Evolutionary conservation across 2,113 vertebrate genomes (phyloP), one percentile per base, ranked within the genome.

Genomic region (Rynchops niger): DNA sequence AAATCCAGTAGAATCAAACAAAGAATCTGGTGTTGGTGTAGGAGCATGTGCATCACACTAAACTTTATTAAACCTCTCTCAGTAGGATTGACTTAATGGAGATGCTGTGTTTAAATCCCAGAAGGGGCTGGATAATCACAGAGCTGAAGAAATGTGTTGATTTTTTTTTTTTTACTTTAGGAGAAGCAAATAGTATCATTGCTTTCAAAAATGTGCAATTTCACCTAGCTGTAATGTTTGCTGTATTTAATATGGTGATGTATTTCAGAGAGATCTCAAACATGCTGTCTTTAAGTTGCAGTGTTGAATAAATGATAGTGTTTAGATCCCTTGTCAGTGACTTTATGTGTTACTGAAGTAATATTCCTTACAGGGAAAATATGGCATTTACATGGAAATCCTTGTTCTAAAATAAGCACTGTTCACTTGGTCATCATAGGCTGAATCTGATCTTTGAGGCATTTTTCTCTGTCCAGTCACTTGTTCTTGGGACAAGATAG

Each of bases 1-100:
- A 89, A 63, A 94, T 89, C 70, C 86, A 53, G 56, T 30, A 86
- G 96, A 97, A 70, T 69, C 88, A 88, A 74, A 86, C 43, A 94
- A 89, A 93, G 92, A 82, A 38, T 78, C 95, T 66, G 70, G 40
- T 6, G 10, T 88, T 82, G 91, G 66, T 36, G 43, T 58, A 73
- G 94, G 66, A 95, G 82, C 49, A 0, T 89, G 90, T 71, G 79
- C 95, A 38, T 97, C 95, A 32, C 89, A 20, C 62, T 97, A 84
- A 97, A 93, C 80, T 95, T 84, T 8, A 23, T 82, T 74, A n/a
- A 67, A n/a, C 27, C 16, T 76, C n/a, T 74, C 55, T 83, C 18
- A 42, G 45, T 90, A 79, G 87, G 36, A 59, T 4, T 91, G 36
- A 70, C 43, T 69, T 78, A 53, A 74, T 42, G 38, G 86, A 91